Base-by-base conservation (phyloP, 1,140 invertebrate genomes). In the Heliothis virescens region DNA sequence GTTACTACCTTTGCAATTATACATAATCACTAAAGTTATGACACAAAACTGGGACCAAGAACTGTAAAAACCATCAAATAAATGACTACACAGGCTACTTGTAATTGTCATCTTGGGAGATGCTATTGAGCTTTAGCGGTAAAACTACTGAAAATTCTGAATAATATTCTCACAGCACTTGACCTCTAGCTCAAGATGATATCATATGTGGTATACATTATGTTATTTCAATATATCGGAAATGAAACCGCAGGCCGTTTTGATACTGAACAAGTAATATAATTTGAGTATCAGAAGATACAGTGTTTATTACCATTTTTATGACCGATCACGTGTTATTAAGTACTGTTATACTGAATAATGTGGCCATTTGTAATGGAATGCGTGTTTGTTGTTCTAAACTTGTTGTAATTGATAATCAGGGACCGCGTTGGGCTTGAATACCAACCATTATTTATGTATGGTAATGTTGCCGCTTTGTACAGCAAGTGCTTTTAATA, bases 341-440 rank as follows among this genome's bases (percentile, higher is more conserved):
- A 75, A 62, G 41, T 75, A 75, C 72, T 50, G 72, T 75, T 75
- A 59, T 57, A 57, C 29, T 72, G 29, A 41, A 72, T 71, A 71
- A 52, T 71, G 63, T 13, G 67, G 48, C 18, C 52, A 18, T 71
- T 26, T 50, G 11, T 21, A n/a, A 52, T 71, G 67, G 67, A 71
- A 71, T 71, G 67, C 67, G 69, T 72, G 53, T 57, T 72, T 13
- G 26, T 72, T 72, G 69, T 72, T 57, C 52, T 55, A 55, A 72
- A 55, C 26, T 57, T n/a, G 52, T 72, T 57, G 69, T 71, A 71
- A 71, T 71, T 71, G 48, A 71, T 71, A 53, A 71, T 71, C 67
- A 52, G 67, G 67, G 48, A 71, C 48, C 13, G 48, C 21, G 67
- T 71, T 53, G 67, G 57, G 73, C 63, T 74, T 15, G 57, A 53